These are phyloP conservation scores for Petrophora chlorosata DNA, from an alignment of 2,888 invertebrate genomes.

Conservation along the genomic window DNA sequence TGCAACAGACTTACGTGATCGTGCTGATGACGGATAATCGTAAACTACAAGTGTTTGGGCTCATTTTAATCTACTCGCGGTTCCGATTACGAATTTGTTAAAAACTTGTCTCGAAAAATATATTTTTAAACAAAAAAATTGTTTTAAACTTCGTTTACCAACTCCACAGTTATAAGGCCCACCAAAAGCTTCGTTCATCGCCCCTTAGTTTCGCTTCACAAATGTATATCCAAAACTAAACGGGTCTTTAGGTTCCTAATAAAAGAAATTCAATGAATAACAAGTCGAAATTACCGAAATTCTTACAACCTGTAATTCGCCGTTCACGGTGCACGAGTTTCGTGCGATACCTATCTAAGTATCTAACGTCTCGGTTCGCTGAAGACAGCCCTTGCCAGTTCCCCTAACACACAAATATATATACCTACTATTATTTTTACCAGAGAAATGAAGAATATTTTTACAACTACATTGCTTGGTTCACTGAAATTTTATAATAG, in stretches of 20 bases:
- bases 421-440: neutral
- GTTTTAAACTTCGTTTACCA: no score
- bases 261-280: slow-evolving; percentile 4
- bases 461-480: neutral
- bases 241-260: neutral
- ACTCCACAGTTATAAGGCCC: no score
- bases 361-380: slow-evolving; percentile 26
- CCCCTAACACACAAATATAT: no score
- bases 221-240: neutral
- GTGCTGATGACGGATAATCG: no score
- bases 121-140: no score
- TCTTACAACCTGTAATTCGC: slow-evolving; percentile 13
- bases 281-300: slow-evolving; percentile 10
- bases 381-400: slow-evolving; percentile 18
- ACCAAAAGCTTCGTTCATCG: no score
- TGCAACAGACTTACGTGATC: no score
- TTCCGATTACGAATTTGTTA: no score
- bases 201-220: no score
- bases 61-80: no score
- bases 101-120: no score
- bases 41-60: no score
- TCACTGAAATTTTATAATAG: neutral
- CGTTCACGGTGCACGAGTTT: slow-evolving; percentile 18
- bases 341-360: slow-evolving; percentile 23
- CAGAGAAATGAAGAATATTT: neutral